Base-by-base conservation (phyloP, 2,113 vertebrate genomes). In the Calidris pugnax region DNA sequence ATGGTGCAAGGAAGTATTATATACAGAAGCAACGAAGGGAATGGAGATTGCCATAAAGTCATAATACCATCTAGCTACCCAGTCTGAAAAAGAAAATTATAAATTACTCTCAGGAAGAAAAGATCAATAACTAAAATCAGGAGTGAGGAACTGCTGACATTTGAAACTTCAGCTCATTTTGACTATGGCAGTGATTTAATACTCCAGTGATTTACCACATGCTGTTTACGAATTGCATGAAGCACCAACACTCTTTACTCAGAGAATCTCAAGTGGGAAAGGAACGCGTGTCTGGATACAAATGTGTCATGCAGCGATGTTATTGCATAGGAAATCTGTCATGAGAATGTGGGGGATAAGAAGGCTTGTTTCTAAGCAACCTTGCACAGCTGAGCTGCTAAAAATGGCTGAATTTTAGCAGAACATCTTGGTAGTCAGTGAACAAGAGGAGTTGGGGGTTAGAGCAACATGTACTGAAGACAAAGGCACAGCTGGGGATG, bases 321-420 rank as follows among this genome's bases (percentile, higher is more conserved):
- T 88, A 96, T 55, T 90, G 91, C 94, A 96, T 89, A 95, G 91
- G 93, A 96, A 76, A 94, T 93, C 92, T 97, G 97, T 96, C 93
- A 95, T 68, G 92, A 93, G 91, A 77, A 89, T 2, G 74, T 94
- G 89, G 85, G 89, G 94, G 90, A 72, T 81, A 91, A 76, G 78
- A 60, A 82, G 73, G 73, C 74, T 97, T 51, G 97, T 96, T 97
- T 95, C 97, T 94, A 97, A 94, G 97, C 96, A 97, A 97, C 97
- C 75, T 89, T 77, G 35, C 95, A 76, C 93, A 97, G 89, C 94
- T 93, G 87, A 97, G 76, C 86, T 91, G 73, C 92, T 96, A 88
- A 95, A 95, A 96, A 85, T 51, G 68, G 53, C 71, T 90, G 88
- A 81, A 84, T 85, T 96, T 97, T 90, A 90, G 89, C 92, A 78